A percentile compares a stretch with the other conserved stretches of the same genome.
Conservation (phyloP, 2,888 invertebrate species). For the Cheilosia variabilis region DNA sequence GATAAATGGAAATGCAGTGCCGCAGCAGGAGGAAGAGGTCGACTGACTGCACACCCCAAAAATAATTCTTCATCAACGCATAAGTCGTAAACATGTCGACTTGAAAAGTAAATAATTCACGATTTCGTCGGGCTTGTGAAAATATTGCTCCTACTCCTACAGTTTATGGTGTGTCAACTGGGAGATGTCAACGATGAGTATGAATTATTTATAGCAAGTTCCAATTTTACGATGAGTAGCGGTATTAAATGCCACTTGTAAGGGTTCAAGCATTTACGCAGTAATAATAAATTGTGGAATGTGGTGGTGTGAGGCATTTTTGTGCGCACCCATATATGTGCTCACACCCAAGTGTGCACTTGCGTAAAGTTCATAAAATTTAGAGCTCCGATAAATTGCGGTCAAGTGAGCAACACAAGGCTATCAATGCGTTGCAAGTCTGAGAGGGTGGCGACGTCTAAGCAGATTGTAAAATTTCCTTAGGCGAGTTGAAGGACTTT, state of each 20-base stretch:
- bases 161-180: constrained; percentile 24
- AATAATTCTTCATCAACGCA: not conserved
- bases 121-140: constrained; percentile 14
- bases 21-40: constrained; percentile 1
- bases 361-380: constrained; percentile 44
- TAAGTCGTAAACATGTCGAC: not conserved
- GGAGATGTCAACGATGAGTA: constrained; percentile 25
- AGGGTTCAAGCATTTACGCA: constrained; percentile 50
- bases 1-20: constrained; percentile 47
- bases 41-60: not conserved
- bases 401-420: constrained; percentile 18
- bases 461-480: not conserved
- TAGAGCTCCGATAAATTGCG: constrained; percentile 58
- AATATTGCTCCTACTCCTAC: not conserved
- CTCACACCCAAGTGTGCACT: constrained; percentile 20
- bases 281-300: constrained; percentile 37
- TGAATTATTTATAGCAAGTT: constrained; percentile 47
- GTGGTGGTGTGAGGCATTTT: not conserved
- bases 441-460: too few species aligned
- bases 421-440: not conserved
- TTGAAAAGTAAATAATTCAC: constrained; percentile 4
- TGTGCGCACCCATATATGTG: not conserved
- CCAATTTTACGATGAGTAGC: constrained; percentile 28
- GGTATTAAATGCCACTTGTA: constrained; percentile 41
- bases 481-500: not conserved